A percentile compares a stretch with the other conserved stretches of the same genome.
Evolutionary conservation across 2,797 vertebrate species (phyloP).

Genomic region (Poeciliopsis presidionis): DNA sequence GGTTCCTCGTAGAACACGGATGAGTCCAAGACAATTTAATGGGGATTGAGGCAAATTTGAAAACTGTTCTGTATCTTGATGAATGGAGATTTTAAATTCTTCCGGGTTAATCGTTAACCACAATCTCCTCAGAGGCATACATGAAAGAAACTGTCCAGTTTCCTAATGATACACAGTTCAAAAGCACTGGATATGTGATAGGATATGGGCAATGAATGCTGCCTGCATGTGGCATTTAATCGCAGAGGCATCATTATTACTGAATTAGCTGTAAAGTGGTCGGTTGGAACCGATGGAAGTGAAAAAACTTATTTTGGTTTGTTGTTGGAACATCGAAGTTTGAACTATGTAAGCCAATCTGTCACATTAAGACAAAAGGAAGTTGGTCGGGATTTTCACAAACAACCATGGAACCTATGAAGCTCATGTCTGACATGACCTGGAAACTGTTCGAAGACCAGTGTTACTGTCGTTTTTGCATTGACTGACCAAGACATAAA

Average conservation of each 20-base stretch:
- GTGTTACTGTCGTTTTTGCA: neutral
- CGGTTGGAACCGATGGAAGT: neutral
- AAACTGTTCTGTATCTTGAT: slow-evolving; percentile 6
- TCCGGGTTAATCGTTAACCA: slow-evolving; percentile 8
- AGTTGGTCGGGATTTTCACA: neutral
- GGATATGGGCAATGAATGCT: neutral
- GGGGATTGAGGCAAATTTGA: slow-evolving; percentile 4
- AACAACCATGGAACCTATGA: neutral
- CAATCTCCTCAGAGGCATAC: slow-evolving; percentile 9
- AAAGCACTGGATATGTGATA: neutral
- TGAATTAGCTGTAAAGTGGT: neutral
- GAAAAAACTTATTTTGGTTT: neutral
- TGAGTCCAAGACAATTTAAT: neutral
- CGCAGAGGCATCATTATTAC: neutral
- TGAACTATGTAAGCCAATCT: neutral
- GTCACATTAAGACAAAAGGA: neutral
- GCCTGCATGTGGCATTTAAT: neutral
- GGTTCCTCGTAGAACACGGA: neutral
- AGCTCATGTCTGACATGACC: neutral
- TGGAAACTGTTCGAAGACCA: neutral
- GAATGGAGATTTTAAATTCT: neutral
- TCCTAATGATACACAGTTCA: slow-evolving; percentile 5
- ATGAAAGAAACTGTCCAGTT: slow-evolving; percentile 12
- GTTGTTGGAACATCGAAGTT: neutral
- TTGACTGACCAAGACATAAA: neutral